Conservation (phyloP, 1,140 invertebrate species). For the Hycleus cichorii region DNA sequence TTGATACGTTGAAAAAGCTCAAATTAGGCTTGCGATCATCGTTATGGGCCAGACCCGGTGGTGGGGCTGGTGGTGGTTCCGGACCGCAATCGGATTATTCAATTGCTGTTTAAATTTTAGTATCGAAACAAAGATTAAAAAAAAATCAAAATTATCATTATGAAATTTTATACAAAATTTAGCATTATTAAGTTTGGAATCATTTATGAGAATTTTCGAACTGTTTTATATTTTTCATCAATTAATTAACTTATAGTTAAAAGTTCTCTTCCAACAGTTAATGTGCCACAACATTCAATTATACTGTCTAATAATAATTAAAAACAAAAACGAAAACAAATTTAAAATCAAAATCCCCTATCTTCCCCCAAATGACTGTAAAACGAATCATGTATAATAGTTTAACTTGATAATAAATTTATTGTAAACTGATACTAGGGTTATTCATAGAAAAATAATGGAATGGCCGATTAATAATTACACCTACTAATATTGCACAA, state of each 20-base stretch:
- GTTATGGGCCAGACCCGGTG: slow-evolving; percentile 58
- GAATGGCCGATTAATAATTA: too few species aligned
- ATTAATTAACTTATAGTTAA: slow-evolving; percentile 15
- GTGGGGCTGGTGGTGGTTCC: slow-evolving; percentile 30
- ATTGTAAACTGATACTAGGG: slow-evolving; percentile 11
- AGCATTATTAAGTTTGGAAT: slow-evolving; percentile 23
- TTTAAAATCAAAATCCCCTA: slow-evolving; percentile 15
- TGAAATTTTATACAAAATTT: slow-evolving; percentile 24
- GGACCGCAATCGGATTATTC: slow-evolving; percentile 57
- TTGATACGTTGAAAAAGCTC: slow-evolving; percentile 67
- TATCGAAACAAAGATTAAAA: neutral
- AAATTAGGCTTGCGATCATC: slow-evolving; percentile 62
- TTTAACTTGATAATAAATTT: slow-evolving; percentile 24
- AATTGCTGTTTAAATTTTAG: slow-evolving; percentile 52
- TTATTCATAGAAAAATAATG: too few species aligned
- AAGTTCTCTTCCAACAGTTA: slow-evolving; percentile 12
- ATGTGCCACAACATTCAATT: slow-evolving; percentile 26
- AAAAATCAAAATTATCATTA: slow-evolving; percentile 22
- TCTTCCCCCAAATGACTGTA: slow-evolving; percentile 14
- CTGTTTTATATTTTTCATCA: slow-evolving; percentile 16
- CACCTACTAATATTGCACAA: too few species aligned
- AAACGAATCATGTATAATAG: slow-evolving; percentile 19
- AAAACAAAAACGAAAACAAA: slow-evolving; percentile 13
- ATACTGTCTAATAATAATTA: slow-evolving; percentile 2
- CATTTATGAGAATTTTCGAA: slow-evolving; percentile 23